Conservation (phyloP, 2,888 invertebrate genomes). For the Diarsia dahlii region DNA sequence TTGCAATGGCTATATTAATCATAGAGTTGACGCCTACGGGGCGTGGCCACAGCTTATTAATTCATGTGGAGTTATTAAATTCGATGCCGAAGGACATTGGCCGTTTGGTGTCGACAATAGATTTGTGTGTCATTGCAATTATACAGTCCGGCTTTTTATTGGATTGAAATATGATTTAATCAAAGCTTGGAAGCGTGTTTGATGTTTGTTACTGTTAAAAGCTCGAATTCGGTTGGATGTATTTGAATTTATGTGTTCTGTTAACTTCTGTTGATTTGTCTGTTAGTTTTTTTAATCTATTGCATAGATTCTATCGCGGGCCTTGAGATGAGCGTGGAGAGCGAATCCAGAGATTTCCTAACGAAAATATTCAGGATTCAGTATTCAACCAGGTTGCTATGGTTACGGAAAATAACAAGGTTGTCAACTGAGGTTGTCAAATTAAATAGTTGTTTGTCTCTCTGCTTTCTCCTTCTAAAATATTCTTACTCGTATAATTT, state of each 20-base stretch:
- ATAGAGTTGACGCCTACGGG: constrained; percentile 87
- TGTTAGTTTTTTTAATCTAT: no score
- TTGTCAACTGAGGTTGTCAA: no score
- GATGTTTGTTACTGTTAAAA: constrained; percentile 16
- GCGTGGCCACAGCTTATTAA: constrained; percentile 88
- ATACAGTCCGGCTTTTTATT: constrained; percentile 48
- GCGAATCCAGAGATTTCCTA: no score
- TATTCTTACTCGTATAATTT: no score
- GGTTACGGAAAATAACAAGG: no score
- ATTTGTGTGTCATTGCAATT: constrained; percentile 60
- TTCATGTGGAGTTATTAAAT: constrained; percentile 86
- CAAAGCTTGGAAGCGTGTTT: constrained; percentile 21
- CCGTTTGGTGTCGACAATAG: constrained; percentile 64
- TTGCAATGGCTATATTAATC: constrained; percentile 85
- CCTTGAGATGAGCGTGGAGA: no score
- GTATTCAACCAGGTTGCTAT: no score
- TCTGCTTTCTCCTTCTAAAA: no score
- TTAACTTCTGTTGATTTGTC: background rate
- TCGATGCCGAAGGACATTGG: constrained; percentile 80
- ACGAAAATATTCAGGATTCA: no score
- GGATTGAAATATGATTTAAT: constrained; percentile 34
- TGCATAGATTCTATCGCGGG: no score
- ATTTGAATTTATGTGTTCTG: background rate
- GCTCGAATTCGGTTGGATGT: background rate
- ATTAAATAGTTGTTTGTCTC: no score